Evolutionary conservation across 2,888 invertebrate genomes (phyloP), one percentile per base, ranked within the genome.

Genomic region (Sericinus montela): DNA sequence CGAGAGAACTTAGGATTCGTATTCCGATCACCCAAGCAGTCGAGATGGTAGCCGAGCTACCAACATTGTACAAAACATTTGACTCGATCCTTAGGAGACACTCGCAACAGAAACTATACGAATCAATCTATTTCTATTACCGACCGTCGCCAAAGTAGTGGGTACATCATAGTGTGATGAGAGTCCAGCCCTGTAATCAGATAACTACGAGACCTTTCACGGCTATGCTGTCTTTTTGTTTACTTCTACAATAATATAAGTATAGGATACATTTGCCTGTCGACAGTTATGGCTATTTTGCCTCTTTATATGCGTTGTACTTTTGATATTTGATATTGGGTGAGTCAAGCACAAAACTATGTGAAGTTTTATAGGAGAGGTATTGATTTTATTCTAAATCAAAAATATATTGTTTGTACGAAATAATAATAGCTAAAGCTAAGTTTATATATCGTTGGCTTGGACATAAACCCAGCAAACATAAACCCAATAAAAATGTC

Each of bases 101-200:
- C 54, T 51, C 48, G 49, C 52, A 58, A 4, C 5, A 5, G 65
- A 63, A 64, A 69, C 75, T 78, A 78, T 76, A 77, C 67, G 74
- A 80, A 81, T 81, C 81, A 81, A 80, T 82, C 82, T 80, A 82
- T 81, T 75, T 78, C 74, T 78, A 80, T 79, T 77, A 71, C 63
- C 65, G 65, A 66, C 72, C 80, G 80, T 69, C 77, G 67, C 72
- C 63, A 58, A 75, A 80, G 77, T 72, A 65, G 64, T 81, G 70
- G 80, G 81, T 81, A 81, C 69, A 19, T 19, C 80, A 81, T 80
- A 80, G 79, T 79, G 79, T 66, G 75, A 80, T 80, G 79, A 78
- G 67, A 67, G 65, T 77, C 80, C 79, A 73, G 76, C 76, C 68
- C 79, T 76, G 79, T 80, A 79, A 80, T 79, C 80, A 80, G 80